Percentiles rank a stretch among this genome's conserved stretches.
Evolutionary conservation across 2,888 invertebrate species (phyloP).

Genomic region (Drosophila dives): DNA sequence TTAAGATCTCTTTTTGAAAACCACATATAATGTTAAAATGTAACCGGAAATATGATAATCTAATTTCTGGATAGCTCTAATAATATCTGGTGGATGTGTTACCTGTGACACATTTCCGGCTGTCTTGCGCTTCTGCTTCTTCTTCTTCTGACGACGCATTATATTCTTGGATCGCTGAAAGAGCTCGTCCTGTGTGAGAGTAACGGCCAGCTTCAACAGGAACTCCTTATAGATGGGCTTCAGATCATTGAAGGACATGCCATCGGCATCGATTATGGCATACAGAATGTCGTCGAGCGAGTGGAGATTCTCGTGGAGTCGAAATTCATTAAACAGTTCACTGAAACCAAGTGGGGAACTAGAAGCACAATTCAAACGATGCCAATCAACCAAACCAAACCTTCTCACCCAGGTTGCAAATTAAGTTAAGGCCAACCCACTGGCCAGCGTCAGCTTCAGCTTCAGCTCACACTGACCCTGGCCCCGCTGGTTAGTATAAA

Average conservation of each 20-base stretch:
- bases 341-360: conserved; percentile 94
- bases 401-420: conserved; percentile 73
- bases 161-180: conserved; percentile 95
- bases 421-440: conserved; percentile 47
- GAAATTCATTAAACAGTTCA: conserved; percentile 94
- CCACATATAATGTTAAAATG: no score
- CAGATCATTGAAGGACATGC: conserved; percentile 96
- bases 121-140: conserved; percentile 87
- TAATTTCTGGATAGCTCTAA: no score
- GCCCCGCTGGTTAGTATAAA: conserved; percentile 53
- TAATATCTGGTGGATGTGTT: not conserved
- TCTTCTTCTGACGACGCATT: conserved; percentile 93
- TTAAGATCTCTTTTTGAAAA: not conserved
- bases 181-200: conserved; percentile 95
- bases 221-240: conserved; percentile 97
- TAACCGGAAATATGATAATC: no score
- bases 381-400: conserved; percentile 80
- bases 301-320: conserved; percentile 94
- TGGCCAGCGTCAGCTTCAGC: conserved; percentile 38
- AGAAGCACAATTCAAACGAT: conserved; percentile 83
- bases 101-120: conserved; percentile 73
- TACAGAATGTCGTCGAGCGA: conserved; percentile 95
- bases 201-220: conserved; percentile 93
- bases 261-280: conserved; percentile 95
- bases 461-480: conserved; percentile 23